Conservation (phyloP, 23 tunicate genomes). For the Styela clava region DNA sequence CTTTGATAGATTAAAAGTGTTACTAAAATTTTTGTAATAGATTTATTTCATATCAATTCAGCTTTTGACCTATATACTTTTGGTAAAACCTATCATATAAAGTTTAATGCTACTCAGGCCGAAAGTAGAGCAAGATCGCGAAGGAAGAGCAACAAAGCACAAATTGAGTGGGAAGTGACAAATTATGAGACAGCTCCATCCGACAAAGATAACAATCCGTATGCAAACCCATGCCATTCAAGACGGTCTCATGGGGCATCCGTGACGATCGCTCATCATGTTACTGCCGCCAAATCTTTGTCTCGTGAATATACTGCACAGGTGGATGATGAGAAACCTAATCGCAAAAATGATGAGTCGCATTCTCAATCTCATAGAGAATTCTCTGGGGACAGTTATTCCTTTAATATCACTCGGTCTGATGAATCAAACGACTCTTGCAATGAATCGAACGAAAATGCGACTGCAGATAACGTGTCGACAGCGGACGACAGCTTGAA, state of each 20-base stretch:
- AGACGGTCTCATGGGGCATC: neutral
- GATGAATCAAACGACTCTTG: neutral
- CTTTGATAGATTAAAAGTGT: too few species aligned
- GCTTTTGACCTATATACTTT: too few species aligned
- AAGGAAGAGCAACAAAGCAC: constrained; percentile 93
- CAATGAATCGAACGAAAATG: neutral
- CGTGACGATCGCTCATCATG: neutral
- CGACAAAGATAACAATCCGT: neutral
- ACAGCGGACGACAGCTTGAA: neutral
- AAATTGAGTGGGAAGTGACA: constrained; percentile 87
- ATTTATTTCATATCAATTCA: too few species aligned
- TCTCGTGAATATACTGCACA: neutral
- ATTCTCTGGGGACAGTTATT: neutral
- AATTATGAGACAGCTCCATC: constrained; percentile 50
- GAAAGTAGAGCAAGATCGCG: constrained; percentile 98
- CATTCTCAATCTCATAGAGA: neutral
- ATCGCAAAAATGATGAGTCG: neutral
- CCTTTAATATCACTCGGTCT: neutral
- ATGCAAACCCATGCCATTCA: neutral
- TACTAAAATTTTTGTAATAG: too few species aligned
- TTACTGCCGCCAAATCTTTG: neutral
- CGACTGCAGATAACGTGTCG: neutral
- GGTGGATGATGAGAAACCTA: neutral
- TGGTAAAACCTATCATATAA: too few species aligned
- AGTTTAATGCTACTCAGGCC: constrained; percentile 56